Base-by-base conservation (phyloP, 2,888 invertebrate species). In the Anthrax anthrax region DNA sequence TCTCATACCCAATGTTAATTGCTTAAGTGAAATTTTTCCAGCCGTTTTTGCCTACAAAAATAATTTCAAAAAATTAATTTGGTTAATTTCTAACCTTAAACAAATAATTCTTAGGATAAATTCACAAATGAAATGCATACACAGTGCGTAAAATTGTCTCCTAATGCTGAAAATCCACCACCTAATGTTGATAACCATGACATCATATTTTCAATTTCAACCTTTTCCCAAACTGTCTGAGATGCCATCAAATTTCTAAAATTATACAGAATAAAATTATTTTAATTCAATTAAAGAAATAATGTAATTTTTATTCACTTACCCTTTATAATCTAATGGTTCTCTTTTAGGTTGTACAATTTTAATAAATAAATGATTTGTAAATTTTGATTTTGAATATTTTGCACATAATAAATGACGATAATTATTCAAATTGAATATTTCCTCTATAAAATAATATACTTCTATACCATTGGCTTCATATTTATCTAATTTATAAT, bases 151-250 rank as follows among this genome's bases (percentile, higher is more conserved):
- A 83, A 84, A 59, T 86, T 80, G 62, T 96, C 95, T 2, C 96
- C 97, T 45, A 97, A 72, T 1, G 95, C 88, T 3, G 96, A 96
- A 67, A 88, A 96, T 2, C 92, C 96, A 41, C 96, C 96, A 3
- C 96, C 97, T 16, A 97, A 73, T 1, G 97, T 96, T 18, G 95
- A 96, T 19, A 97, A 69, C 91, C 94, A 94, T 17, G 92, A 91
- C 74, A 95, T 79, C 27, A 87, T 76, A 68, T 84, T 77, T 55
- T 90, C 89, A 55, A 87, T 70, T 67, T 90, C 88, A 51, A 81
- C 73, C 55, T 75, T 74, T 53, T 80, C 81, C 72, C 79, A 61
- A 5, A 73, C 62, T 57, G 76, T 64, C 40, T 58, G 52, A 16
- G 63, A 63, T 36, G 76, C 58, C 56, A 69, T 70, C 37, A 70